phyloP scores from a whole-genome alignment of 2,888 invertebrate genomes.

The Cephus runcator region DNA sequence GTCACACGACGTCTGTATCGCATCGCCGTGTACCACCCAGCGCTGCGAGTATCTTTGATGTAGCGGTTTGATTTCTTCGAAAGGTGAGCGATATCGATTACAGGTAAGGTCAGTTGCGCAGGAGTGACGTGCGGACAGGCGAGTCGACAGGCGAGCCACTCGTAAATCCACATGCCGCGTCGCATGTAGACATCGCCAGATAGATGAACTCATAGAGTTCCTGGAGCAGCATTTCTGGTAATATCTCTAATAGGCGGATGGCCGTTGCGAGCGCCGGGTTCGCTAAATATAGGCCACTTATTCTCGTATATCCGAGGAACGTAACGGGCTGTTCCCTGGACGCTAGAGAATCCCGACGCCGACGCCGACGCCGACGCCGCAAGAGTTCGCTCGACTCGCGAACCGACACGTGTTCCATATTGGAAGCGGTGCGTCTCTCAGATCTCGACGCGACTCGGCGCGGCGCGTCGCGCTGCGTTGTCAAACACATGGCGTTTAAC shows the following conservation, averaged over 20 bases:
- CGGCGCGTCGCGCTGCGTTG: conserved; percentile 50
- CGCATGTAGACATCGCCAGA: neutral
- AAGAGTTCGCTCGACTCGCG: conserved; percentile 30
- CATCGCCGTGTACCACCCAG: neutral
- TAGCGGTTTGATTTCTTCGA: neutral
- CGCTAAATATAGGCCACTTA: neutral
- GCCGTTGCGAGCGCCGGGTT: neutral
- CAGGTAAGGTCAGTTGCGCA: conserved; percentile 44
- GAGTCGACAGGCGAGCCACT: conserved; percentile 10
- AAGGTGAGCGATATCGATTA: conserved; percentile 46
- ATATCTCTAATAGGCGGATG: neutral
- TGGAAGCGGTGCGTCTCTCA: conserved; percentile 46
- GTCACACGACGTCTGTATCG: too few relatives aligned
- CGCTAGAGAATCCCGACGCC: neutral
- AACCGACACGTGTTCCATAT: conserved; percentile 56
- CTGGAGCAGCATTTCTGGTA: neutral
- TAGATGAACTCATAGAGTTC: too few relatives aligned
- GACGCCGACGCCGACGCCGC: too few relatives aligned
- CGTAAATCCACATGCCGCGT: neutral
- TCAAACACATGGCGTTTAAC: conserved; percentile 62
- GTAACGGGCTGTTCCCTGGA: neutral
- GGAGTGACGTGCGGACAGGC: conserved; percentile 15
- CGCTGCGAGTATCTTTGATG: neutral
- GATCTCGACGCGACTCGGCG: conserved; percentile 50
- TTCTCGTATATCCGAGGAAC: neutral